These are phyloP conservation scores for Cloeon dipterum DNA, from an alignment of 2,888 invertebrate species.

Conservation along the genomic window DNA sequence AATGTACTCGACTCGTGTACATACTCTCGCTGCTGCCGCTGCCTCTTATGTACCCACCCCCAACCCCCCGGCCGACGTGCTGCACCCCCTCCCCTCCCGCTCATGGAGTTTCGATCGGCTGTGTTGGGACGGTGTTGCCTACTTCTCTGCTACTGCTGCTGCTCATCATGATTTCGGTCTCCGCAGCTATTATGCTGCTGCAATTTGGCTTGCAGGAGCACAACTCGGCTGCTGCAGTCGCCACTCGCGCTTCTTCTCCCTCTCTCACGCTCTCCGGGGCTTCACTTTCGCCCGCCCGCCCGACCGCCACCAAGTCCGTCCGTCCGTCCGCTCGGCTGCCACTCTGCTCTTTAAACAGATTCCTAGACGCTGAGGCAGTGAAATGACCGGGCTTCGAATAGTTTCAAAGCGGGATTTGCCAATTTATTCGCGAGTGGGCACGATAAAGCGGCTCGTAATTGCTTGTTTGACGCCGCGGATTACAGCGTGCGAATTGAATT, in stretches of 20 bases:
- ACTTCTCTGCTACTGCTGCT: neutral
- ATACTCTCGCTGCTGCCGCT: neutral
- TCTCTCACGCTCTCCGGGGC: conserved; percentile 3
- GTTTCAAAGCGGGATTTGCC: too few relatives aligned
- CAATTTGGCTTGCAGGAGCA: neutral
- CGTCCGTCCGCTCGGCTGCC: conserved; percentile 3
- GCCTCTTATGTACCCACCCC: neutral
- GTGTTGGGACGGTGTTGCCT: neutral
- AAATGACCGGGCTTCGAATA: too few relatives aligned
- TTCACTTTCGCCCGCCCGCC: neutral
- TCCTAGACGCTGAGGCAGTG: too few relatives aligned
- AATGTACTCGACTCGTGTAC: neutral
- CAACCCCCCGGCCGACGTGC: neutral
- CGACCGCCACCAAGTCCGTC: neutral
- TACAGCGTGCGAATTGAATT: too few relatives aligned
- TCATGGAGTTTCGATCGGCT: neutral
- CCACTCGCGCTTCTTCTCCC: neutral
- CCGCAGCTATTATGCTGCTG: neutral
- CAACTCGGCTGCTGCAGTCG: neutral
- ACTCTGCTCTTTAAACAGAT: too few relatives aligned
- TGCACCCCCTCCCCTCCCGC: neutral
- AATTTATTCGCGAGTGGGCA: too few relatives aligned
- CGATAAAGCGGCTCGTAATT: too few relatives aligned
- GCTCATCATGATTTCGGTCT: neutral
- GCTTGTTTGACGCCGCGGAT: too few relatives aligned